These are phyloP conservation scores for Isurus oxyrinchus DNA, from an alignment of 2,113 vertebrate species.

Conservation along the genomic window DNA sequence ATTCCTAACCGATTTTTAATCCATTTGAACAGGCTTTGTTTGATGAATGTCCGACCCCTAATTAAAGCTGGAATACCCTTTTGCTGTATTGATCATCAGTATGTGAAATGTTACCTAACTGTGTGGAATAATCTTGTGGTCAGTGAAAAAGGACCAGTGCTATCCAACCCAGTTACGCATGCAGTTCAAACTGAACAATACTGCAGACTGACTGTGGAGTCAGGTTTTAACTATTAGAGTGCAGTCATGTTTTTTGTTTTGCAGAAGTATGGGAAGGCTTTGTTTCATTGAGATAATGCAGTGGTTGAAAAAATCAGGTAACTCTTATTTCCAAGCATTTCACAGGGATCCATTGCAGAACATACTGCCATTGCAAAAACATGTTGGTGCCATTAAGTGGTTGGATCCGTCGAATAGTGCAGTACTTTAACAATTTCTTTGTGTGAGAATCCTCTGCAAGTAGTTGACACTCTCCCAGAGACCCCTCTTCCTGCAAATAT, in stretches of 20 bases:
- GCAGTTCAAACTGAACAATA: background rate
- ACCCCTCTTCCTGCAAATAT: background rate
- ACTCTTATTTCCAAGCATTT: background rate
- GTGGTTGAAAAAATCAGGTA: background rate
- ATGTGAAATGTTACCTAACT: background rate
- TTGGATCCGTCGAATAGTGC: background rate
- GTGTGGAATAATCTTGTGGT: background rate
- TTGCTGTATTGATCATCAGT: background rate
- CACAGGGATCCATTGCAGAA: background rate
- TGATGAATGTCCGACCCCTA: background rate
- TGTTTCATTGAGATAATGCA: background rate
- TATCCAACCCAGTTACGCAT: background rate
- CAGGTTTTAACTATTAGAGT: conserved; percentile 14
- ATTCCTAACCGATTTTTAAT: background rate
- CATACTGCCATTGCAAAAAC: background rate
- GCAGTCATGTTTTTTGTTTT: background rate
- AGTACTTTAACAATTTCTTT: background rate
- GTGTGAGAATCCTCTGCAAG: background rate
- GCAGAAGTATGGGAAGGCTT: background rate
- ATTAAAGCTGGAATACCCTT: background rate
- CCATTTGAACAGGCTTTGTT: background rate
- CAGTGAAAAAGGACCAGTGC: background rate
- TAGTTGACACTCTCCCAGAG: background rate
- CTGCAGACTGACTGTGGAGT: background rate
- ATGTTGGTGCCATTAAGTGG: background rate